phyloP scores from a whole-genome alignment of 2,797 vertebrate genomes.

The Hydrolagus colliei region DNA sequence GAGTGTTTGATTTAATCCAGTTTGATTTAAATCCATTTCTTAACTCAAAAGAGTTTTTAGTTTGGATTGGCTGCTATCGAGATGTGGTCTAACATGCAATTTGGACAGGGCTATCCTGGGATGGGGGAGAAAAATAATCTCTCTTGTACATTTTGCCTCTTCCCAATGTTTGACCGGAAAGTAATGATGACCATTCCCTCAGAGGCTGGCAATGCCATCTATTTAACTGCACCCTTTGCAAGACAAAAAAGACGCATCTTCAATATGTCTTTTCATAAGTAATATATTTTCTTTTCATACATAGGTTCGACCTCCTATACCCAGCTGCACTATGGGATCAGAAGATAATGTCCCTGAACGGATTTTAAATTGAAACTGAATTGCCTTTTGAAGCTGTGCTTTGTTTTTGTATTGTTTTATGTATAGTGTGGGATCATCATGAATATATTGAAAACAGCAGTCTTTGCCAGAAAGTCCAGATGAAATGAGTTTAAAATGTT shows the following conservation, averaged over 20 bases:
- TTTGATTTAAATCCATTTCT: no score
- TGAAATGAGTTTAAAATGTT: slow-evolving; percentile 66
- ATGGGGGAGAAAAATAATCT: not conserved
- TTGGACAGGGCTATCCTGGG: no score
- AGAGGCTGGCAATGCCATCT: not conserved
- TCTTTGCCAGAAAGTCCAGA: slow-evolving; percentile 57
- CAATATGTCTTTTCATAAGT: not conserved
- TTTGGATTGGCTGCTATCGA: no score
- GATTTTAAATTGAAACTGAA: slow-evolving; percentile 60
- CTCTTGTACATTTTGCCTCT: not conserved
- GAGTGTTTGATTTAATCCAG: no score
- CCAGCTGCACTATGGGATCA: slow-evolving; percentile 77
- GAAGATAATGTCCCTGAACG: slow-evolving; percentile 69
- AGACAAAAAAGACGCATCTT: not conserved
- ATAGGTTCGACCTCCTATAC: slow-evolving; percentile 72
- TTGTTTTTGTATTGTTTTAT: slow-evolving; percentile 63
- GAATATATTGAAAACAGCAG: slow-evolving; percentile 54
- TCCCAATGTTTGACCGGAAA: no score
- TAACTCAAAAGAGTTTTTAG: no score
- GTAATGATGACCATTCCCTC: not conserved
- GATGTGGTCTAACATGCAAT: no score
- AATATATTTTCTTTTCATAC: slow-evolving; percentile 10
- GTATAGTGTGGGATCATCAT: slow-evolving; percentile 79
- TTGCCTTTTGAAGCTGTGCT: slow-evolving; percentile 72
- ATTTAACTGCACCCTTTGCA: not conserved